Evolutionary conservation across 2,888 invertebrate genomes (phyloP).

Genomic region (Aporophyla nigra): DNA sequence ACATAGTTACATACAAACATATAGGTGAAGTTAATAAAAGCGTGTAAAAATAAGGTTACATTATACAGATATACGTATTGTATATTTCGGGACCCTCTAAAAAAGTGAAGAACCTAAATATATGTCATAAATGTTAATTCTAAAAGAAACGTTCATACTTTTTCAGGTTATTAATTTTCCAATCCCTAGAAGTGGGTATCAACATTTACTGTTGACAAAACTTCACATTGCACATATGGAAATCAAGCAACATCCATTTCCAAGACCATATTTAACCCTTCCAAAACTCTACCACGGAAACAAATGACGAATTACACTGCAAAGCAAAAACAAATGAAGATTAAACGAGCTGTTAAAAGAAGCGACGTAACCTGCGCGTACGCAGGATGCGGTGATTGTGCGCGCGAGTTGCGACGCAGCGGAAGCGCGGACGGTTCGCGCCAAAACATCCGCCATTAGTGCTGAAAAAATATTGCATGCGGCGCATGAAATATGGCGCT

Average conservation of each 20-base stretch:
- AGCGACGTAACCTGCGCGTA: slow-evolving; percentile 65
- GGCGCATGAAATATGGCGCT: slow-evolving; percentile 66
- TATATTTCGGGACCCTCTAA: too few relatives aligned
- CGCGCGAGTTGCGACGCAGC: slow-evolving; percentile 72
- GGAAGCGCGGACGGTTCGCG: slow-evolving; percentile 78
- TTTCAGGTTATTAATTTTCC: not conserved
- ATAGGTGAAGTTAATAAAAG: too few relatives aligned
- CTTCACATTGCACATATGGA: not conserved
- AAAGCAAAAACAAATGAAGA: slow-evolving; percentile 66
- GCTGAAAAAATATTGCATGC: slow-evolving; percentile 78
- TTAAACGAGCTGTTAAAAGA: slow-evolving; percentile 67
- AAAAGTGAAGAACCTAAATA: not conserved
- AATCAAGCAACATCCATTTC: not conserved
- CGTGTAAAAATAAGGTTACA: too few relatives aligned
- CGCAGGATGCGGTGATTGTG: slow-evolving; percentile 79
- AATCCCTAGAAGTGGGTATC: not conserved
- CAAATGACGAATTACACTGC: slow-evolving; percentile 55
- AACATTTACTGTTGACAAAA: too few relatives aligned
- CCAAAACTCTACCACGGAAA: slow-evolving; percentile 16
- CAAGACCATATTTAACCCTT: slow-evolving; percentile 33
- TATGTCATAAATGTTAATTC: too few relatives aligned
- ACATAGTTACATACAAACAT: too few relatives aligned
- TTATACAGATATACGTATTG: too few relatives aligned
- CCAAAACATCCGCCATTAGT: slow-evolving; percentile 77
- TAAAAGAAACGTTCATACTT: not conserved